Evolutionary conservation across 2,113 vertebrate species (phyloP), one percentile per base, ranked within the genome.

Genomic region (Percopsis transmontana): DNA sequence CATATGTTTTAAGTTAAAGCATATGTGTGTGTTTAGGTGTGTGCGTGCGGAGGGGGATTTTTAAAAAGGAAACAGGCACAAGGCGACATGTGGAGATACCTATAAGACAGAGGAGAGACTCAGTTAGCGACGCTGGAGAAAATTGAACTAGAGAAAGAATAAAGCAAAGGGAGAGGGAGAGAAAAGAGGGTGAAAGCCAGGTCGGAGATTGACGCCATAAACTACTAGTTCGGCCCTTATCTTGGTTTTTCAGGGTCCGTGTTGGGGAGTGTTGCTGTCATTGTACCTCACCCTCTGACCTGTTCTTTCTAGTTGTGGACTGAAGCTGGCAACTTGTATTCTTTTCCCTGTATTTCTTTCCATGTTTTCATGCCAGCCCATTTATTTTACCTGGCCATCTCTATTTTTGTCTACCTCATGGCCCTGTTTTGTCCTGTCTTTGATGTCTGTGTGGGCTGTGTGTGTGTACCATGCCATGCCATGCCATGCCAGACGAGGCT

Each of bases 151-250:
- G 59, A 51, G 66, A 65, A 66, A 16, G 59, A 73, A 23, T 61
- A 41, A 19, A 27, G 62, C 40, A 39, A 42, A 38, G n/a, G 55
- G 54, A 51, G 38, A 68, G 9, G 42, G 48, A 48, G 24, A 50
- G 44, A 69, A 20, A 72, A 58, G 59, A 59, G 53, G 68, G 68
- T 54, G 50, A 79, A 64, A 76, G 78, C 45, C 72, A 60, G 67
- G 45, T 62, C 77, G 63, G 59, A 84, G 88, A 89, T 72, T 81
- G 85, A 88, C 85, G 78, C 82, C 76, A 84, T 86, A 86, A 87
- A 85, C 80, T 83, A 80, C 76, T 71, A 72, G 71, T 83, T 82
- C 68, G 20, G 21, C 81, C 80, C 80, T 91, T 91, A 91, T 92
- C 87, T 85, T 60, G 54, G 67, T 77, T 84, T 85, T 77, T 86